These are phyloP conservation scores for Pipistrellus pygmaeus DNA, from an alignment of 2,797 vertebrate genomes.

Conservation along the genomic window DNA sequence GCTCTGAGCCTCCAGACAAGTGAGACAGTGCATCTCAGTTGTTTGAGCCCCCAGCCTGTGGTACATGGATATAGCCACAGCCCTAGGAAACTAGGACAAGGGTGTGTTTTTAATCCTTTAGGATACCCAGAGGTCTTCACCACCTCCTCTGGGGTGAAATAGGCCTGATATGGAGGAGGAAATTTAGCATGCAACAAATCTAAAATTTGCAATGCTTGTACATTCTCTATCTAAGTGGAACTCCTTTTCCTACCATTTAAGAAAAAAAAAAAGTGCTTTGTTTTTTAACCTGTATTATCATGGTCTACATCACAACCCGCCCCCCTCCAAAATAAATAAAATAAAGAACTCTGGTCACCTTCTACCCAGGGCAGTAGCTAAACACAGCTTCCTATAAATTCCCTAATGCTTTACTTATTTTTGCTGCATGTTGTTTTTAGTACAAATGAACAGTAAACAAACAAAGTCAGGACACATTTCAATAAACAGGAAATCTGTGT, in stretches of 20 bases:
- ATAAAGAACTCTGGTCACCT: neutral
- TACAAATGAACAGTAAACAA: constrained; percentile 83
- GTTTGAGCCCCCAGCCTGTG: neutral
- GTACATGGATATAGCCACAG: neutral
- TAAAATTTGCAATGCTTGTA: neutral
- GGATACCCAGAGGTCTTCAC: neutral
- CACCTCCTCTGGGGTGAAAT: neutral
- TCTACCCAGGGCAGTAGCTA: neutral
- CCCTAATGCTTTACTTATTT: constrained; percentile 45
- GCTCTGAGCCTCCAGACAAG: neutral
- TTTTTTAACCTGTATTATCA: neutral
- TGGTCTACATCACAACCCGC: neutral
- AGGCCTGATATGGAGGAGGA: neutral
- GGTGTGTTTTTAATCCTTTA: neutral
- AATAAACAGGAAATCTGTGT: constrained; percentile 89
- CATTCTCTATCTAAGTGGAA: neutral
- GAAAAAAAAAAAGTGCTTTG: neutral
- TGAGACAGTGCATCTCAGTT: neutral
- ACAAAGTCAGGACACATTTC: constrained; percentile 85
- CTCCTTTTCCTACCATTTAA: neutral
- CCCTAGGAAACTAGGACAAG: neutral
- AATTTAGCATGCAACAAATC: neutral
- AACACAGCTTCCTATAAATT: constrained; percentile 51
- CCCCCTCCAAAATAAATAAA: neutral
- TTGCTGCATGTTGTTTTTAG: constrained; percentile 75